Base-by-base conservation (phyloP, 2,888 invertebrate species). In the Phyllotreta cruciferae region DNA sequence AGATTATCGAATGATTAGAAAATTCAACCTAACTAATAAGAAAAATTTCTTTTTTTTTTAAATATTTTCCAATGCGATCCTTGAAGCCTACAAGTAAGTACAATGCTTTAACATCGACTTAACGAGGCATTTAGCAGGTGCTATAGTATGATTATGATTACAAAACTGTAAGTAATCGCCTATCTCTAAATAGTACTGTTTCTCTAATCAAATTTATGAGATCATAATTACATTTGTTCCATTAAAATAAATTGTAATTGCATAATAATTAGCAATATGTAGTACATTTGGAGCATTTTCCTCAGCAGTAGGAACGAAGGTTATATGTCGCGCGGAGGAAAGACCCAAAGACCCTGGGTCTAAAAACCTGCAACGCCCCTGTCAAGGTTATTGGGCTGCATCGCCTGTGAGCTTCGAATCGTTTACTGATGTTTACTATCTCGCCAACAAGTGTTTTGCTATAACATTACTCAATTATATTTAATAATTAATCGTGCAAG, bases 321-420 rank as follows among this genome's bases (percentile, higher is more conserved):
- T 60, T 64, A 44, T 34, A 56, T 37, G 47, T 35, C 50, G 61
- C 13, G 44, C 65, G 63, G 67, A 66, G 67, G 66, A 63, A 69
- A 62, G 66, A 66, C 66, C 67, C 66, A 52, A 52, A 52, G 52
- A 52, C 52, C 52, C 52, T 52, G 52, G 52, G 37, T 37, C 36
- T 35, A 61, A 63, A 52, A 60, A 62, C 66, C 63, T 62, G 66
- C 58, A 68, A 64, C 64, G 66, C 64, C 64, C 63, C 61, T 68
- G 66, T 60, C 73, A 73, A 73, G 73, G 73, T 72, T 72, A 73
- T 71, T 72, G 69, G 69, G 73, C 68, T 72, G 72, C 71, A 70
- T 73, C 71, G 70, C 67, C 49, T 37, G 38, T 37, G 38, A 38
- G 52, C 52, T 13, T 56, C 56, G 45, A 53, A 56, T 52, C 6